phyloP scores from a whole-genome alignment of 2,113 vertebrate genomes.

The Chloroceryle aenea region DNA sequence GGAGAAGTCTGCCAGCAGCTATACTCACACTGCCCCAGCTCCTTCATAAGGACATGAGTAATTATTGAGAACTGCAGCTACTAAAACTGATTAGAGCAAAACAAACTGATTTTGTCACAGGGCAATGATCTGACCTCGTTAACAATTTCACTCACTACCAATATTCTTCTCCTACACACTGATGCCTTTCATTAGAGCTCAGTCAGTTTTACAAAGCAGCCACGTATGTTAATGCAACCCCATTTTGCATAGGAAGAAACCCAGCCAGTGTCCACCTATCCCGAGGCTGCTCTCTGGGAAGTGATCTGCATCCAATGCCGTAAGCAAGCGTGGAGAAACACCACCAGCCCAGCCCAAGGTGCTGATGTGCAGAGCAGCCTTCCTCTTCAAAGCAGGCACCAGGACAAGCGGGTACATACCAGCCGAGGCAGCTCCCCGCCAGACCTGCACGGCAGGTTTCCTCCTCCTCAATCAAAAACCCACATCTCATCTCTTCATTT shows the following conservation, averaged over 20 bases:
- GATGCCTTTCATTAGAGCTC: neutral
- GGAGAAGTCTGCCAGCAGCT: neutral
- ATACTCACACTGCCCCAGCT: neutral
- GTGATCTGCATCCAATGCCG: neutral
- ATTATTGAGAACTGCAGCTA: neutral
- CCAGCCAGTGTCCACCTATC: neutral
- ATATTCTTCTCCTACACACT: neutral
- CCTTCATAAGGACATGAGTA: conserved; percentile 5
- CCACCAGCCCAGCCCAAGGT: neutral
- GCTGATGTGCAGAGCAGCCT: fast-evolving
- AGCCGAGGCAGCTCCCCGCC: neutral
- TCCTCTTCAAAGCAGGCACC: neutral
- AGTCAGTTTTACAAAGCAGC: neutral
- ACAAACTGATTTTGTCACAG: conserved; percentile 26
- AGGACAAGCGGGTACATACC: neutral
- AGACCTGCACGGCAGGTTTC: neutral
- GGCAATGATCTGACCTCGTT: neutral
- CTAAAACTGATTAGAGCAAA: conserved; percentile 32
- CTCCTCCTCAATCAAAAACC: neutral
- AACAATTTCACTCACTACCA: neutral
- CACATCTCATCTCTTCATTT: neutral
- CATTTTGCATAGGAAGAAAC: neutral
- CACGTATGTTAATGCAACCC: neutral
- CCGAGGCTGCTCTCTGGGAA: neutral
- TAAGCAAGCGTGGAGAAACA: neutral